These are phyloP conservation scores for Isoperla grammatica DNA, from an alignment of 2,888 invertebrate species.

Conservation along the genomic window DNA sequence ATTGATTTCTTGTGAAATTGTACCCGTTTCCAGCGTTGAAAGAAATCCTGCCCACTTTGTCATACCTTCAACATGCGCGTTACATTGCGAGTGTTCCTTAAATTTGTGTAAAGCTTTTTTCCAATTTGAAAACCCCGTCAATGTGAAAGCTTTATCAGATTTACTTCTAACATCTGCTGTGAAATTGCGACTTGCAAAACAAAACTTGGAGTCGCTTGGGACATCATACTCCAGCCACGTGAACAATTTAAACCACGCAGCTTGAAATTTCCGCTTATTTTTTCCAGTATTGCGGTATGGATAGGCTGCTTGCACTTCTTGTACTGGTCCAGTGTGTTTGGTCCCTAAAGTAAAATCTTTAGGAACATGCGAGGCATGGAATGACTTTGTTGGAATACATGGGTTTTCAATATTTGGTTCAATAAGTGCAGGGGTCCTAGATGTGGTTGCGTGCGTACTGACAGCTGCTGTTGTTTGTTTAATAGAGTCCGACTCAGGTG, in stretches of 20 bases:
- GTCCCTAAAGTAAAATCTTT: constrained; percentile 1
- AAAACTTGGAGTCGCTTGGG: background rate
- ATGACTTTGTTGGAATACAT: no score
- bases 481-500: no score
- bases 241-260: background rate
- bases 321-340: background rate
- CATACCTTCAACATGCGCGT: background rate
- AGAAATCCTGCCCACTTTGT: background rate
- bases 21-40: background rate
- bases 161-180: background rate
- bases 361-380: no score
- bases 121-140: background rate
- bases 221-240: constrained; percentile 6
- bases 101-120: background rate
- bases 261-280: background rate
- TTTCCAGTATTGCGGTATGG: background rate
- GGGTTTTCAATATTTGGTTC: no score
- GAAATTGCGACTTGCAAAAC: constrained; percentile 1
- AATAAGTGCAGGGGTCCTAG: no score
- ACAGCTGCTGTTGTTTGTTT: no score
- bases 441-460: no score
- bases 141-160: background rate
- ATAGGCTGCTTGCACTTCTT: background rate
- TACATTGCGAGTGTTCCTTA: background rate
- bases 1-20: background rate